Conservation (phyloP, 2,888 invertebrate species). For the Callinectes sapidus region DNA sequence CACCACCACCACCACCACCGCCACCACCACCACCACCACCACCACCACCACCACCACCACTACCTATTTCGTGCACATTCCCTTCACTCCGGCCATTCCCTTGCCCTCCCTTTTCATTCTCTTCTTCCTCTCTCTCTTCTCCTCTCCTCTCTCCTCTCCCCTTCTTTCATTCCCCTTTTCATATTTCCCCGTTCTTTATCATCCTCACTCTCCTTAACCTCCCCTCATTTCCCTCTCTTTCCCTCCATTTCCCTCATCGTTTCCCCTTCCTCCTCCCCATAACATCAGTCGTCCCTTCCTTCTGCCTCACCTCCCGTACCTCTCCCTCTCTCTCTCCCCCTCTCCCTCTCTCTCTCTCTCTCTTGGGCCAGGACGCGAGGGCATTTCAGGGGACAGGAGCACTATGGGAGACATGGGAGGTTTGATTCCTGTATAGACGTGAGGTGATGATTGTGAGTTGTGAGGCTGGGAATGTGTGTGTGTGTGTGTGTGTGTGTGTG, state of each 20-base stretch:
- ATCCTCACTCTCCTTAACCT: not conserved
- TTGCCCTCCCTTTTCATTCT: not conserved
- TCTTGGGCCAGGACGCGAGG: not conserved
- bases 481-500: not conserved
- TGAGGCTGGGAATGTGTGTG: not conserved
- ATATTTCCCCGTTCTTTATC: not conserved
- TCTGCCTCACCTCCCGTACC: not conserved
- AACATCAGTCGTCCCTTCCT: not conserved
- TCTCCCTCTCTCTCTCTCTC: not conserved
- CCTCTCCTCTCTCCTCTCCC: not conserved
- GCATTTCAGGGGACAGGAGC: not conserved
- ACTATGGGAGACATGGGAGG: not conserved
- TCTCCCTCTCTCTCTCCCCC: too few relatives aligned
- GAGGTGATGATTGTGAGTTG: not conserved
- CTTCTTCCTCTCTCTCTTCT: not conserved
- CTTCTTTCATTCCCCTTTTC: not conserved
- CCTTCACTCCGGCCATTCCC: too few relatives aligned
- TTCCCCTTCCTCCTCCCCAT: not conserved
- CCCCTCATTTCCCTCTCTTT: not conserved
- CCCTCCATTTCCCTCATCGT: not conserved
- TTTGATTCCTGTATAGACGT: not conserved
- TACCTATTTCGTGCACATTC: too few relatives aligned
- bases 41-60: too few relatives aligned
- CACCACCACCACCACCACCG: too few relatives aligned
- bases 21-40: too few relatives aligned